Evolutionary conservation across 92 coral and sea anemone genomes (phyloP).

Genomic region (Nematostella vectensis): DNA sequence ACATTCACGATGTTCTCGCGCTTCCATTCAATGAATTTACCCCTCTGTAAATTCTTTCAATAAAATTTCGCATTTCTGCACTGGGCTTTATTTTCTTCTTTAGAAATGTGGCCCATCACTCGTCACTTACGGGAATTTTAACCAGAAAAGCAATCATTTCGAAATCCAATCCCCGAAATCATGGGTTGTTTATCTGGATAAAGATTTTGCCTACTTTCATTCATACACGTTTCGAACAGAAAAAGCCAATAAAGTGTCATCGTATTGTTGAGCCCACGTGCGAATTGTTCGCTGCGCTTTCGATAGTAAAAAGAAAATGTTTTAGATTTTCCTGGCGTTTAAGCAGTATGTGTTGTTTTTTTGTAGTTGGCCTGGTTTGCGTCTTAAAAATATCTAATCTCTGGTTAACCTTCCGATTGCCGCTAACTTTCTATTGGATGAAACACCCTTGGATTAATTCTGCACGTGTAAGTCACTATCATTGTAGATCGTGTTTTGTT

Average conservation of each 20-base stretch:
- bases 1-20: too few relatives aligned
- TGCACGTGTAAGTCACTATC: background rate
- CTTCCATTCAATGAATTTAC: too few relatives aligned
- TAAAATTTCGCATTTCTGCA: background rate
- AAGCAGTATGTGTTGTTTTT: background rate
- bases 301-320: too few relatives aligned
- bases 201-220: background rate
- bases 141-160: background rate
- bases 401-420: slow-evolving; percentile 1
- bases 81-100: background rate
- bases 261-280: too few relatives aligned
- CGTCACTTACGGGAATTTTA: slow-evolving; percentile 4
- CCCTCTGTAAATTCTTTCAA: background rate
- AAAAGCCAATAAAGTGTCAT: too few relatives aligned
- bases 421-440: slow-evolving; percentile 1
- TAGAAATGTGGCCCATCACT: background rate
- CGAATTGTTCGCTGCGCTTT: too few relatives aligned
- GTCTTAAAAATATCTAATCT: slow-evolving; percentile 4
- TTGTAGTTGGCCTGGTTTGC: too few relatives aligned
- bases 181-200: background rate
- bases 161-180: slow-evolving; percentile 1
- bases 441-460: background rate
- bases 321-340: background rate
- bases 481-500: too few relatives aligned
- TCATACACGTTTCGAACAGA: background rate